Percentiles rank a stretch among this genome's conserved stretches.
Conservation (phyloP, 2,113 vertebrate genomes). For the Cebidichthys violaceus region DNA sequence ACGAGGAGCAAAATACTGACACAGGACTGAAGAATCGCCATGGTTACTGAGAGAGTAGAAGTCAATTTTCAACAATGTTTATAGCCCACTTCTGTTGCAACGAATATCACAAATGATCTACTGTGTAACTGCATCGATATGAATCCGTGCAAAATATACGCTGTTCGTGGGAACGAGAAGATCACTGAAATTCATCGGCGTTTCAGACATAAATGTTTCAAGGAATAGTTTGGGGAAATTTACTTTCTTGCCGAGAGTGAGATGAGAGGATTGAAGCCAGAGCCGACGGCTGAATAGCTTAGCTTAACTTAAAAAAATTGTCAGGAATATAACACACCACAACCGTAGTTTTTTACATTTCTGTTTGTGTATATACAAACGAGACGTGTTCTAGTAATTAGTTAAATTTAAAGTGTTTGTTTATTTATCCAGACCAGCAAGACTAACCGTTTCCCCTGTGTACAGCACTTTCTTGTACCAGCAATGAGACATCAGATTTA, state of each 20-base stretch:
- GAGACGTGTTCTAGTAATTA: background rate
- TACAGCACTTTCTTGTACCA: background rate
- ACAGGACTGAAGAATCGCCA: constrained; percentile 18
- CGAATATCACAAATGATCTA: constrained; percentile 10
- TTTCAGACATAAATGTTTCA: constrained; percentile 17
- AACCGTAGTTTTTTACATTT: background rate
- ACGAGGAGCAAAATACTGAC: constrained; percentile 25
- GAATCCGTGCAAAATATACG: constrained; percentile 7
- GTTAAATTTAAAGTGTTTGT: background rate
- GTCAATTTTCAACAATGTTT: constrained; percentile 41
- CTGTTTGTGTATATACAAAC: background rate
- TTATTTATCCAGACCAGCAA: background rate
- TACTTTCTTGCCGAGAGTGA: background rate
- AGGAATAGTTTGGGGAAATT: constrained; percentile 2
- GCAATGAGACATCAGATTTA: constrained; percentile 14
- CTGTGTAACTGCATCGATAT: constrained; percentile 20
- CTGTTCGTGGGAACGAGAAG: constrained; percentile 4
- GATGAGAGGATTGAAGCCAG: background rate
- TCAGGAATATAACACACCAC: background rate
- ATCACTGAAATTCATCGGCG: background rate
- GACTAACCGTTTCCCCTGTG: background rate
- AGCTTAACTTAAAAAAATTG: background rate
- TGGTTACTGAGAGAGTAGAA: constrained; percentile 31
- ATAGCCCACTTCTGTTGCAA: constrained; percentile 29
- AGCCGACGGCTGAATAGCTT: background rate